phyloP scores from a whole-genome alignment of 1,140 invertebrate species.

The Danaus plexippus region DNA sequence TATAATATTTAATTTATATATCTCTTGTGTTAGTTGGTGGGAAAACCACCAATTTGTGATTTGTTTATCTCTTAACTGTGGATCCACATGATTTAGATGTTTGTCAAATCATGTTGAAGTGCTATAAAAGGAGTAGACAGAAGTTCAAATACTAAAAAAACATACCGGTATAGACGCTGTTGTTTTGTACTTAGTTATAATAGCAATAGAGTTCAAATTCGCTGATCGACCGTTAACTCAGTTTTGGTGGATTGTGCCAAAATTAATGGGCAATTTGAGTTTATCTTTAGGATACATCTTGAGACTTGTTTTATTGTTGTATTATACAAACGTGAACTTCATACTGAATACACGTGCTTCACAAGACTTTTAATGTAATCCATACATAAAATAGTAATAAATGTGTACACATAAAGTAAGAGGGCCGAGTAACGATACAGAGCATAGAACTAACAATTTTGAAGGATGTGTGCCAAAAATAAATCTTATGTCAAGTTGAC shows the following conservation, averaged over 20 bases:
- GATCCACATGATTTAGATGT: slow-evolving; percentile 26
- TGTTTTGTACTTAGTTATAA: background rate
- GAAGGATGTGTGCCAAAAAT: too few relatives aligned
- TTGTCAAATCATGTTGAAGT: slow-evolving; percentile 19
- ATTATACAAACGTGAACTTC: slow-evolving; percentile 33
- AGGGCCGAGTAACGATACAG: too few relatives aligned
- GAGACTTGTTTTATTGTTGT: slow-evolving; percentile 36
- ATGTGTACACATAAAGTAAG: too few relatives aligned
- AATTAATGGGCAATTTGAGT: slow-evolving; percentile 52
- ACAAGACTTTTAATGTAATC: too few relatives aligned
- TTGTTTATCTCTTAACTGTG: slow-evolving; percentile 9
- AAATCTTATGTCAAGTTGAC: too few relatives aligned
- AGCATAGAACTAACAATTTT: too few relatives aligned
- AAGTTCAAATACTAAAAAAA: slow-evolving; percentile 8
- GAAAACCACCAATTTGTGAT: slow-evolving; percentile 20
- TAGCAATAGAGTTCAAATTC: slow-evolving; percentile 13
- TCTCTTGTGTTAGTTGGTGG: slow-evolving; percentile 4
- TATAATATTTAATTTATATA: too few relatives aligned
- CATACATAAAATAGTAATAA: too few relatives aligned
- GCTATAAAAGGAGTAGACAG: slow-evolving; percentile 24
- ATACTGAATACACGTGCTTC: slow-evolving; percentile 6
- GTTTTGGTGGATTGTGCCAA: slow-evolving; percentile 22
- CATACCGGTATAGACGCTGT: background rate
- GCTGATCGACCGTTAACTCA: slow-evolving; percentile 12
- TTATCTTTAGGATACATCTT: slow-evolving; percentile 55